phyloP scores from a whole-genome alignment of 2,888 invertebrate species.

The Amphipyra berbera region DNA sequence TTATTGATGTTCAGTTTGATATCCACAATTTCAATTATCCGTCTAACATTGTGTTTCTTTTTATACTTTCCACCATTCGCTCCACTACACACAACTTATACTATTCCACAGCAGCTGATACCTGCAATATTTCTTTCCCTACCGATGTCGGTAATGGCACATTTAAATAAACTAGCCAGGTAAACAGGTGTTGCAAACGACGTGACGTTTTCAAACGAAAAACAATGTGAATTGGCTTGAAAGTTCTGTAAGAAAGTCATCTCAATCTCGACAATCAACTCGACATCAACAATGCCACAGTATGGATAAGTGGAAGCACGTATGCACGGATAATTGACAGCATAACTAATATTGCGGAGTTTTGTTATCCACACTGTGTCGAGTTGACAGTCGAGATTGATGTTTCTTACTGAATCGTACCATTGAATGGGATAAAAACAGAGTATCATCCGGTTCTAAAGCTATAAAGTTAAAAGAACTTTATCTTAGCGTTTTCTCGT shows the following conservation, averaged over 20 bases:
- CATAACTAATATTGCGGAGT: no score
- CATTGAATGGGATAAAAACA: neutral
- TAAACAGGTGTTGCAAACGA: constrained; percentile 40
- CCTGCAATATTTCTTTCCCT: constrained; percentile 13
- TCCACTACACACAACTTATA: constrained; percentile 1
- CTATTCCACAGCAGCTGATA: constrained; percentile 12
- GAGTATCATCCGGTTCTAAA: constrained; percentile 6
- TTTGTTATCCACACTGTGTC: no score
- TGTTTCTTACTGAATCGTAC: no score
- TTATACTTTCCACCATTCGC: no score
- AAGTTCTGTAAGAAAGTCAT: neutral
- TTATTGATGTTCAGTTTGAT: no score
- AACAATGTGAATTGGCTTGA: constrained; percentile 11
- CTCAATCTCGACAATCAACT: no score
- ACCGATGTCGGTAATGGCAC: constrained; percentile 22
- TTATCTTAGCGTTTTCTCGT: constrained; percentile 21
- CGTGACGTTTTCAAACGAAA: constrained; percentile 10
- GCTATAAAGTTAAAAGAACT: constrained; percentile 19
- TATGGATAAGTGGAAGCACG: no score
- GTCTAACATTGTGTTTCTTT: no score
- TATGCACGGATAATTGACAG: no score
- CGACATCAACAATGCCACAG: no score
- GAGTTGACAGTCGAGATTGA: no score
- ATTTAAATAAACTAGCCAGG: constrained; percentile 38
- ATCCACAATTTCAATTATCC: no score